A percentile compares a stretch with the other conserved stretches of the same genome.
Conservation (phyloP, 1,140 invertebrate genomes). For the Apocrypta bakeri region DNA sequence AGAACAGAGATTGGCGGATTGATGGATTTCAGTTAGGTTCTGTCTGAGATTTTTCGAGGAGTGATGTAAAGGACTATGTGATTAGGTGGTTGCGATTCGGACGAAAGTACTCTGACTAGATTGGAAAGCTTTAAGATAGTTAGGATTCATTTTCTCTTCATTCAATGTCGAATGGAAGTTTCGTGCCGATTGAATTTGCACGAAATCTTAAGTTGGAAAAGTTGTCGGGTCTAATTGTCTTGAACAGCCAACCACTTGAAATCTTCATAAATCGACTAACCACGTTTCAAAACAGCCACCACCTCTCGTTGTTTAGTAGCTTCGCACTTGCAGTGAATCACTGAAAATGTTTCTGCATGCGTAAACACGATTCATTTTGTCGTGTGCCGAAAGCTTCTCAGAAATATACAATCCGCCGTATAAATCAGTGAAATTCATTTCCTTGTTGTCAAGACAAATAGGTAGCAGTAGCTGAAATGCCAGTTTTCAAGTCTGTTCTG, state of each 20-base stretch:
- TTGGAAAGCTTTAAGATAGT: not conserved
- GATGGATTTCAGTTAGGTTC: not conserved
- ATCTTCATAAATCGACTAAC: no score
- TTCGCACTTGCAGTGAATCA: no score
- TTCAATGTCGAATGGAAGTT: not conserved
- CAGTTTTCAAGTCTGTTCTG: not conserved
- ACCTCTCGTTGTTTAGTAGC: no score
- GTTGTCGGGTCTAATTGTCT: not conserved
- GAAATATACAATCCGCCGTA: not conserved
- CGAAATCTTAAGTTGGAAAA: not conserved
- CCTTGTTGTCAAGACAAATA: constrained; percentile 11
- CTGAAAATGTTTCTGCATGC: no score
- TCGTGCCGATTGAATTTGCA: not conserved
- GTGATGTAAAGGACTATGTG: not conserved
- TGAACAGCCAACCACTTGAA: no score
- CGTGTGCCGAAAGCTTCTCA: not conserved
- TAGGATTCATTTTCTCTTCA: not conserved
- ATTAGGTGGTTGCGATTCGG: not conserved
- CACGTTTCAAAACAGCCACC: no score
- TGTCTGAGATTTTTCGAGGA: not conserved
- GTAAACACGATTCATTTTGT: no score
- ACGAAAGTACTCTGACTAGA: not conserved
- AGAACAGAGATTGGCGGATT: not conserved
- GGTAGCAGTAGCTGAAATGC: not conserved
- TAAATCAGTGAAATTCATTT: constrained; percentile 33